A percentile compares a stretch with the other conserved stretches of the same genome.
Evolutionary conservation across 2,797 vertebrate species (phyloP).

Genomic region (Catamblyrhynchus diadema): DNA sequence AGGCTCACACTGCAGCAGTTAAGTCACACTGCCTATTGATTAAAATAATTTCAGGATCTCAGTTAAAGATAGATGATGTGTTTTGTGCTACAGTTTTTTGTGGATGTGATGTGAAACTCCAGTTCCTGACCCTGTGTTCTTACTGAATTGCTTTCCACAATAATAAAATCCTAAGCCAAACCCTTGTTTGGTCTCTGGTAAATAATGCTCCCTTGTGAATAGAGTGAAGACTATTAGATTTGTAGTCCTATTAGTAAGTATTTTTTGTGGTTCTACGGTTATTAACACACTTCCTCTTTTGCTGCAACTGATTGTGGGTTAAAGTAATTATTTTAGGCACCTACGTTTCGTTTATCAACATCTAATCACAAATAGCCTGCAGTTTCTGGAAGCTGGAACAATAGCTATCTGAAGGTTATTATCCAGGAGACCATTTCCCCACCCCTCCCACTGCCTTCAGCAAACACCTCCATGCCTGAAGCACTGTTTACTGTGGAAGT

Average conservation of each 20-base stretch:
- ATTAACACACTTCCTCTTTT: constrained; percentile 21
- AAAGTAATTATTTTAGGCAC: background rate
- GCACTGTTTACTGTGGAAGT: background rate
- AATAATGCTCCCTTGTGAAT: background rate
- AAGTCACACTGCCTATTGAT: background rate
- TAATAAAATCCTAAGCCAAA: constrained; percentile 17
- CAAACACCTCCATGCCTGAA: background rate
- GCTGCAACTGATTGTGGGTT: background rate
- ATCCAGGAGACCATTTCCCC: background rate
- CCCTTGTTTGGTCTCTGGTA: background rate
- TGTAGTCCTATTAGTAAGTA: constrained; percentile 4
- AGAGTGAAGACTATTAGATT: background rate
- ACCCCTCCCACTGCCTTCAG: background rate
- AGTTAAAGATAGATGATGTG: background rate
- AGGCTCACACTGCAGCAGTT: background rate
- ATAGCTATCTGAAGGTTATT: background rate
- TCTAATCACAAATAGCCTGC: background rate
- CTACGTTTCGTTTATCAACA: background rate
- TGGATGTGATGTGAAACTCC: background rate
- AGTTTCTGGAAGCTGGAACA: background rate
- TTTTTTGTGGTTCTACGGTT: constrained; percentile 29
- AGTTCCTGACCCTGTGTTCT: background rate
- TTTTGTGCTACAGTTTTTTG: background rate
- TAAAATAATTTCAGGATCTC: background rate
- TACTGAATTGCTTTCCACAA: background rate